Conservation (phyloP, 2,113 vertebrate genomes). For the Helogale parvula region DNA sequence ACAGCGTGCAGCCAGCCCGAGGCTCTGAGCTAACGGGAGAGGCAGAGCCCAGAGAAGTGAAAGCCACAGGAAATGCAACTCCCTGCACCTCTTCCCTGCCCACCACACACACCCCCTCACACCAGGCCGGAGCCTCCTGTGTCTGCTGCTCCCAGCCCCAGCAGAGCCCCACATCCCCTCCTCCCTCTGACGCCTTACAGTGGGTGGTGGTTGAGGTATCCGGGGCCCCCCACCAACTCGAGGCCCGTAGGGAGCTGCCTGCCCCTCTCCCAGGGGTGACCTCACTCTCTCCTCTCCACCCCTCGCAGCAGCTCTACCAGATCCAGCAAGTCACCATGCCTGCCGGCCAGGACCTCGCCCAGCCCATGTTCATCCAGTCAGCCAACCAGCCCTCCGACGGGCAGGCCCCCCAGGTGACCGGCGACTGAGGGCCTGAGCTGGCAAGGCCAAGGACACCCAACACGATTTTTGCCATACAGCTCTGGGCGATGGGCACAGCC, state of each 20-base stretch:
- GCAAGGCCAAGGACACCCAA: conserved; percentile 1
- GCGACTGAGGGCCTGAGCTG: conserved; percentile 89
- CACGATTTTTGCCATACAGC: conserved; percentile 56
- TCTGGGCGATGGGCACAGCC: conserved; percentile 49
- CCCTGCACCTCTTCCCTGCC: conserved; percentile 39
- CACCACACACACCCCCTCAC: conserved; percentile 34
- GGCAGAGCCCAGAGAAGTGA: conserved; percentile 69
- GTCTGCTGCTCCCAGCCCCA: conserved; percentile 48
- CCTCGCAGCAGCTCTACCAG: conserved; percentile 96
- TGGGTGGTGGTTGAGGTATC: conserved; percentile 67
- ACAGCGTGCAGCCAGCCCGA: conserved; percentile 58
- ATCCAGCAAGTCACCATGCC: conserved; percentile 99
- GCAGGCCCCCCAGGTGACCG: conserved; percentile 91
- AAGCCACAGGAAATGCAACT: conserved; percentile 58
- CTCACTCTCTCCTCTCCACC: conserved; percentile 56
- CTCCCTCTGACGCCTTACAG: background rate
- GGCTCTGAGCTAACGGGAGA: conserved; percentile 69
- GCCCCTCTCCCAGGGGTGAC: conserved; percentile 59
- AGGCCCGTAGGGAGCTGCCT: conserved; percentile 55
- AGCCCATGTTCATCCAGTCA: conserved; percentile 99
- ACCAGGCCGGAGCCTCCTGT: conserved; percentile 34
- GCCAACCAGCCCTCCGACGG: conserved; percentile 93
- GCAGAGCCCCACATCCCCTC: conserved; percentile 18
- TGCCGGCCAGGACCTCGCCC: conserved; percentile 95
- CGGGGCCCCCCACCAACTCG: conserved; percentile 34